These are phyloP conservation scores for Eupelmus urozonus DNA, from an alignment of 2,888 invertebrate species.

Conservation along the genomic window DNA sequence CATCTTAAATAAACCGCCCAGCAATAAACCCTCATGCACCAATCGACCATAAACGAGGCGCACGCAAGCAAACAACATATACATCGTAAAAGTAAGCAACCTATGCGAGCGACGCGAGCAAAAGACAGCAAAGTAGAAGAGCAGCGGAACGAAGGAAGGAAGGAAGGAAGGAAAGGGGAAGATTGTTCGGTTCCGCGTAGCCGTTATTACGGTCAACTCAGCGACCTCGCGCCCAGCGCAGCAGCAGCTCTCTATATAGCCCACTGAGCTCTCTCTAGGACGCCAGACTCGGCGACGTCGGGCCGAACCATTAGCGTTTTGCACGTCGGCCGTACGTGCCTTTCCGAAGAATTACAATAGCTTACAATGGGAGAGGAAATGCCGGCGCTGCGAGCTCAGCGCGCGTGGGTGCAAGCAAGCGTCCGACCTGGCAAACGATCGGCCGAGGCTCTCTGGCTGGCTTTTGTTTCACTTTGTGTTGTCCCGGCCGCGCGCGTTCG, in stretches of 20 bases:
- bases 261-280: too few species aligned
- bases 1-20: too few species aligned
- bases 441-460: too few species aligned
- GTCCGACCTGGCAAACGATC: slow-evolving; percentile 13
- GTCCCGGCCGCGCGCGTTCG: background rate
- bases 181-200: slow-evolving; percentile 62
- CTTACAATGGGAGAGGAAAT: slow-evolving; percentile 48
- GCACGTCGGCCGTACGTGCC: slow-evolving; percentile 66
- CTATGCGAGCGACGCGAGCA: too few species aligned
- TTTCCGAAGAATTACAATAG: slow-evolving; percentile 66
- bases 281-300: slow-evolving; percentile 33
- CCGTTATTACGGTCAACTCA: slow-evolving; percentile 61
- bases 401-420: background rate
- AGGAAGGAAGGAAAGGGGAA: slow-evolving; percentile 61
- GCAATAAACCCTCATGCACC: too few species aligned
- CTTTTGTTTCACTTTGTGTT: too few species aligned
- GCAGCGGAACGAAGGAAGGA: slow-evolving; percentile 49
- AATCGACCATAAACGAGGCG: too few species aligned
- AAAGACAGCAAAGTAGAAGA: too few species aligned
- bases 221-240: slow-evolving; percentile 47
- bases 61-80: too few species aligned
- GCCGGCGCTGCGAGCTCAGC: too few species aligned
- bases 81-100: too few species aligned
- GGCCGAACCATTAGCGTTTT: slow-evolving; percentile 64
- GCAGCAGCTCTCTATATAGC: too few species aligned